Conservation (phyloP, 2,888 invertebrate genomes). For the Acheta domesticus region DNA sequence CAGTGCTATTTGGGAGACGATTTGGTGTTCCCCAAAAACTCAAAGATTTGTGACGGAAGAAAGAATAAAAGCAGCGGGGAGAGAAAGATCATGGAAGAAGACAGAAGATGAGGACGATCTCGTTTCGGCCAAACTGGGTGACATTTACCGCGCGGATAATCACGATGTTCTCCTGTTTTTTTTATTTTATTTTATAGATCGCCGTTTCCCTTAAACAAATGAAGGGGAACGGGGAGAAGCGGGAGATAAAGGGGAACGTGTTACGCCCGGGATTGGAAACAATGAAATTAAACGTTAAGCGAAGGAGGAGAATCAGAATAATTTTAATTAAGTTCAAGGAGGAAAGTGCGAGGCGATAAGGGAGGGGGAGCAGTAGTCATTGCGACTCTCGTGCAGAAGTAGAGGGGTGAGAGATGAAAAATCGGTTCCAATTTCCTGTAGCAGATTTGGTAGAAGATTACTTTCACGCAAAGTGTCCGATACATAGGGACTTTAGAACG, state of each 20-base stretch:
- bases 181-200: neutral
- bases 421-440: slow-evolving; percentile 9
- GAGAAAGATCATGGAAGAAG: neutral
- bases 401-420: slow-evolving; percentile 18
- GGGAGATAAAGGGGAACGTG: slow-evolving; percentile 3
- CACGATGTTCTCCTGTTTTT: slow-evolving; percentile 18
- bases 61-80: neutral
- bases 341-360: neutral
- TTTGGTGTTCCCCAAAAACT: slow-evolving; percentile 7
- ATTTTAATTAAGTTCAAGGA: slow-evolving; percentile 9
- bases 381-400: neutral
- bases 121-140: neutral
- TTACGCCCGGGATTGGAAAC: neutral
- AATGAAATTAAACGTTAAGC: slow-evolving; percentile 9
- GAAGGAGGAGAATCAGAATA: neutral
- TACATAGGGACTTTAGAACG: neutral
- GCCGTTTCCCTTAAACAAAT: slow-evolving; percentile 1
- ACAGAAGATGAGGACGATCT: neutral
- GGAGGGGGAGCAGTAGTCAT: neutral
- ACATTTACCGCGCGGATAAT: slow-evolving; percentile 9
- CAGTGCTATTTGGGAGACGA: neutral
- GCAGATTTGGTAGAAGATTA: slow-evolving; percentile 9
- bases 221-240: neutral
- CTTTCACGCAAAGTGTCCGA: slow-evolving; percentile 1
- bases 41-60: neutral